These are phyloP conservation scores for Phrynosoma blainvillii DNA, from an alignment of 2,113 vertebrate species.

Conservation along the genomic window DNA sequence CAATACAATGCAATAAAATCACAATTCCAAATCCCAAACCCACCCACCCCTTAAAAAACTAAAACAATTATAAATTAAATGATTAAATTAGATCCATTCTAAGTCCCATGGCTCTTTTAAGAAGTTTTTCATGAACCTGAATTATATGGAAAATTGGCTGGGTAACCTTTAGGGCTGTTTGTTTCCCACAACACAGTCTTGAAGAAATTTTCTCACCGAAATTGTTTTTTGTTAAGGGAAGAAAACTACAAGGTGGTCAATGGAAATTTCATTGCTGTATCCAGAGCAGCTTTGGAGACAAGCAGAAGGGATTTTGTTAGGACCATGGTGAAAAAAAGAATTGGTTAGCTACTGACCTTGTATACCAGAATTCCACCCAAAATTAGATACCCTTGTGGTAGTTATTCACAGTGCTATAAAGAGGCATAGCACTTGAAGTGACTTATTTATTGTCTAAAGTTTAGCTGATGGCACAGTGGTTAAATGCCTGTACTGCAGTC, in stretches of 20 bases:
- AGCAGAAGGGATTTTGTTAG: neutral
- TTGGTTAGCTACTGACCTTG: neutral
- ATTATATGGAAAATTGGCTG: too few relatives aligned
- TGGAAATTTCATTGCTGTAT: neutral
- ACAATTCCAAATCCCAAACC: too few relatives aligned
- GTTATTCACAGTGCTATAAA: neutral
- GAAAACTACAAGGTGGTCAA: neutral
- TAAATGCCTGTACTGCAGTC: too few relatives aligned
- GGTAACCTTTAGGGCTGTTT: too few relatives aligned
- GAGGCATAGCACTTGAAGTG: neutral
- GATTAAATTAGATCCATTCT: too few relatives aligned
- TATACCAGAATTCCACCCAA: too few relatives aligned
- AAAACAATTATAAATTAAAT: too few relatives aligned
- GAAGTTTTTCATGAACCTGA: too few relatives aligned
- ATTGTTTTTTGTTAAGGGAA: neutral
- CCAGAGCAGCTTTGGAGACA: neutral
- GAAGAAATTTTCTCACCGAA: neutral
- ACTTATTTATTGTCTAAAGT: neutral
- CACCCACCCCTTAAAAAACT: too few relatives aligned
- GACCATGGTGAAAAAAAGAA: neutral
- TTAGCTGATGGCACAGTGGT: neutral
- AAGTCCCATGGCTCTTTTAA: too few relatives aligned
- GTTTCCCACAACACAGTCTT: neutral
- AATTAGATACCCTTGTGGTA: neutral
- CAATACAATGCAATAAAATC: too few relatives aligned